A percentile compares a stretch with the other conserved stretches of the same genome.
These are phyloP conservation scores for Zosterops japonicus DNA, from an alignment of 2,113 vertebrate species.

Conservation along the genomic window DNA sequence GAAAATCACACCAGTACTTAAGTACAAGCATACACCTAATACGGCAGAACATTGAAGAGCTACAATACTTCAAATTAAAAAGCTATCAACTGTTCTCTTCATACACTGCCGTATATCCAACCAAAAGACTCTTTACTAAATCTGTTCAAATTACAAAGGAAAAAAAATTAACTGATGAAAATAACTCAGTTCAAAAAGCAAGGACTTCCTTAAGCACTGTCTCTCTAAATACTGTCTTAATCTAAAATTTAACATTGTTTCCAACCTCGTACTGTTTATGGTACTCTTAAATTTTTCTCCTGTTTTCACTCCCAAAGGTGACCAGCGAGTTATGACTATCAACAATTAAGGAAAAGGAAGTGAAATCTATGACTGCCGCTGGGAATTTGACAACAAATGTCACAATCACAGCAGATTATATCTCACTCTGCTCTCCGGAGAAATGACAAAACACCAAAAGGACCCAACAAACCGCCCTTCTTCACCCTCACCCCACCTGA, in stretches of 20 bases:
- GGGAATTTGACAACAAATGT: neutral
- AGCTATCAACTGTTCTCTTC: neutral
- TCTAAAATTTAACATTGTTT: neutral
- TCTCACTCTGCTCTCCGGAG: neutral
- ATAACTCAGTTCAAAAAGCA: neutral
- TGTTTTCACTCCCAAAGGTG: neutral
- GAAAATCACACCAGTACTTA: neutral
- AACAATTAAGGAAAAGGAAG: neutral
- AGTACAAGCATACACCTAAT: neutral
- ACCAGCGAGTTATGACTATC: rapidly evolving
- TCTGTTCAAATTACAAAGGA: neutral
- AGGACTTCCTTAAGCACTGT: neutral
- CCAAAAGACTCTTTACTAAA: neutral
- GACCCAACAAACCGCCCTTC: neutral
- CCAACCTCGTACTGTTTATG: neutral
- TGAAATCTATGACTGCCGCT: neutral
- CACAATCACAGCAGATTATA: neutral
- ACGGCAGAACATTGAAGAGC: neutral
- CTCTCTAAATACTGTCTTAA: neutral
- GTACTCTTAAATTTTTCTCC: neutral
- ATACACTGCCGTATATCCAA: neutral
- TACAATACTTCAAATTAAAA: neutral
- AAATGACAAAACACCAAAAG: neutral
- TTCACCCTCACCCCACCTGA: neutral
- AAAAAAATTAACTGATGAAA: neutral